Evolutionary conservation across 2,888 invertebrate genomes (phyloP), one percentile per base, ranked within the genome.

Genomic region (Nomada hirtipes): DNA sequence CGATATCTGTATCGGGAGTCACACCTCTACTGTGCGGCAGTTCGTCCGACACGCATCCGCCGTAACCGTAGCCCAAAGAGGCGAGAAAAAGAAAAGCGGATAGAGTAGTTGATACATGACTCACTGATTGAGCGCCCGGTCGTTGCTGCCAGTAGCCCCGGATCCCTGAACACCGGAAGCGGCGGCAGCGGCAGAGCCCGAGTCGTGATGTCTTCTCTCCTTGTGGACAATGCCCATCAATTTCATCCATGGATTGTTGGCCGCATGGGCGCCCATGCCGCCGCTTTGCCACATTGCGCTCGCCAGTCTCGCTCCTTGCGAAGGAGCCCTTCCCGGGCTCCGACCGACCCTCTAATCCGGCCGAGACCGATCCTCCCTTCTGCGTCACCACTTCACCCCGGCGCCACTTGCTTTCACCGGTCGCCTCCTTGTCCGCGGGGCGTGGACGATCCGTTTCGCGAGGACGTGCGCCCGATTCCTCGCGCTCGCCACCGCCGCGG

Each of bases 191-290:
- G 91, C 91, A 76, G 91, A 92, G 29, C 91, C 90, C 57, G 95
- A 95, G 86, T 96, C 96, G 94, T 96, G 96, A 92, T 96, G 96
- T 78, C 88, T 83, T 85, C 96, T 94, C 92, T 97, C 96, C 94
- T 97, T 96, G 95, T 97, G 97, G 90, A 97, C 96, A 92, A 97
- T 97, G 92, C 97, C 97, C 97, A 97, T 97, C 88, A 97, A 94
- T 94, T 97, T 97, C 96, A 97, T 96, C 97, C 97, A 97, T 91
- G 97, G 97, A 94, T 97, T 97, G 95, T 97, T 97, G 93, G 95
- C 95, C 92, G 95, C 96, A 94, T 96, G 96, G 94, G 96, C 96
- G 93, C 96, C 96, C 95, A 96, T 96, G 94, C 96, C 96, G 86
- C 95, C 94, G 94, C 96, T 96, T 95, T 96, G 96, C 97, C 96